Evolutionary conservation across 2,797 vertebrate genomes (phyloP), one percentile per base, ranked within the genome.

Genomic region (Pterois miles): DNA sequence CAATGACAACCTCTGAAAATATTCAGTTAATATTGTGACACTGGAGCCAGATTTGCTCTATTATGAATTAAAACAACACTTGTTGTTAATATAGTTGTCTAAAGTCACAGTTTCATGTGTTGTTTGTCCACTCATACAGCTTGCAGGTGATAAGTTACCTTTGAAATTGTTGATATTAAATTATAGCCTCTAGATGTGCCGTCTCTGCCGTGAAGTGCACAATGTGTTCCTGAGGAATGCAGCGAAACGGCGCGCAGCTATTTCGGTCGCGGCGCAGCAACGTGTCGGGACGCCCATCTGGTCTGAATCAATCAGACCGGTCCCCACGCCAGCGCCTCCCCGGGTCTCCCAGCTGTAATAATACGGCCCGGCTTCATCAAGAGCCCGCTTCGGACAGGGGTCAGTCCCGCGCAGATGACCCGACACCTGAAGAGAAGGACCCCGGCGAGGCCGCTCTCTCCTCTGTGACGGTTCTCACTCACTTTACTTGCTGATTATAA

Each of bases 241-340:
- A 92, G 88, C 66, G 77, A 88, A 95, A 94, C 94, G 93, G 95
- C 95, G 94, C 80, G 94, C 93, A 95, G 95, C 96, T 97, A 96
- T 97, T 96, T 97, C 91, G 80, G 95, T 96, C 93, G 33, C 77
- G n/a, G 75, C 3, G 60, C 71, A 67, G 79, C 84, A 80, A 87
- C 68, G 75, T 85, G 86, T 88, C 73, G 73, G 95, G 96, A 95
- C 94, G 90, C 95, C 96, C 96, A 96, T 97, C 96, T 97, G 97
- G 96, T 96, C 96, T 96, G 96, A 96, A 97, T 97, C 96, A 96
- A 95, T 96, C 96, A 95, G 95, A 80, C 92, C 94, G 94, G 95
- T 96, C 96, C 95, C 69, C 83, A 46, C 57, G 50, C 84, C 62
- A 74, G 59, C 65, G 27, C 76, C 52, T 86, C 89, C 79, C 91